Percentiles rank a stretch among this genome's conserved stretches.
Conservation (phyloP, 2,113 vertebrate species). For the Sphaerodactylus townsendi region DNA sequence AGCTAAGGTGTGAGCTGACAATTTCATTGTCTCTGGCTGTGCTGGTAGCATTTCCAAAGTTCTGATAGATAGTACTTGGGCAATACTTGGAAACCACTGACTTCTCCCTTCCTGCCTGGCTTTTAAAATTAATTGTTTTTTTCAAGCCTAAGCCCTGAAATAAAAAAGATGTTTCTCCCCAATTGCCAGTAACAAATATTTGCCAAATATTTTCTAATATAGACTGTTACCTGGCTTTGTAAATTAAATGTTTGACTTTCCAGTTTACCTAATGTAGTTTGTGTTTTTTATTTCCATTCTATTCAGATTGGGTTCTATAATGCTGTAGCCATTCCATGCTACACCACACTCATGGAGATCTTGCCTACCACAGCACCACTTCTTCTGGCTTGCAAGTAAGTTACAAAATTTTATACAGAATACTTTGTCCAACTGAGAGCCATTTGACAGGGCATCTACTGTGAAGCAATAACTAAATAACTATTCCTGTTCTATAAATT, state of each 20-base stretch:
- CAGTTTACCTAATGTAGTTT: slow-evolving; percentile 10
- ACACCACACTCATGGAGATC: slow-evolving; percentile 89
- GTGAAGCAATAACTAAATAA: background rate
- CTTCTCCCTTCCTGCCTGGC: too few species aligned
- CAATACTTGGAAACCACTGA: too few species aligned
- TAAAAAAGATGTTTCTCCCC: too few species aligned
- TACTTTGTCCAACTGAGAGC: background rate
- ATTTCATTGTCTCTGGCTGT: too few species aligned
- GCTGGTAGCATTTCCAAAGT: too few species aligned
- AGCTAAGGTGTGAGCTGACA: too few species aligned
- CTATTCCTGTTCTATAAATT: background rate
- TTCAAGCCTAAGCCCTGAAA: too few species aligned
- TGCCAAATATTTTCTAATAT: slow-evolving; percentile 1
- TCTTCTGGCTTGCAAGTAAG: slow-evolving; percentile 90
- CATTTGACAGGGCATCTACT: background rate
- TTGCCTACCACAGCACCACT: slow-evolving; percentile 89
- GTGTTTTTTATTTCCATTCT: background rate
- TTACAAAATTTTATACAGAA: background rate
- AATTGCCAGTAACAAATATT: background rate
- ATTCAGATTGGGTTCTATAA: slow-evolving; percentile 95
- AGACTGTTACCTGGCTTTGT: background rate
- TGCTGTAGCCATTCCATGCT: slow-evolving; percentile 95
- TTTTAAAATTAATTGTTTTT: too few species aligned
- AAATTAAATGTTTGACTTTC: background rate
- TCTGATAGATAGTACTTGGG: too few species aligned